Conservation (phyloP, 64 coral and sea anemone species). For the Porites australiensis region DNA sequence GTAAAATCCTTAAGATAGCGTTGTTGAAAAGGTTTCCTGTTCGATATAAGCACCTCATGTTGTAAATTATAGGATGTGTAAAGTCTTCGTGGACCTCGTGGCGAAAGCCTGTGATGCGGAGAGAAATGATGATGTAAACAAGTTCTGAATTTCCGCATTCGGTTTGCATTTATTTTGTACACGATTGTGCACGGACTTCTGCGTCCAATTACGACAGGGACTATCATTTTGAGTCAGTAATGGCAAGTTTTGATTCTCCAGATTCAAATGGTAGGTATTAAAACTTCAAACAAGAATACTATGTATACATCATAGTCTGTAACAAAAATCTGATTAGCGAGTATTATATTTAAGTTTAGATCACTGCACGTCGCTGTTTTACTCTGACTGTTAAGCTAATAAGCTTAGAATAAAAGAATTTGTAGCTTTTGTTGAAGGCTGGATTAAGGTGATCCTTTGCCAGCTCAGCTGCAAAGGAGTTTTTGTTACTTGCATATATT, state of each 20-base stretch:
- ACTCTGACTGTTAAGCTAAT: no score
- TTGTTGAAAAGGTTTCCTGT: neutral
- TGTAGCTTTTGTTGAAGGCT: no score
- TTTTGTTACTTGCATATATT: no score
- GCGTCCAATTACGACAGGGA: neutral
- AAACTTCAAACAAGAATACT: neutral
- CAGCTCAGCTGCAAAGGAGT: no score
- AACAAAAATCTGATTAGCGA: no score
- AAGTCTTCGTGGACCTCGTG: neutral
- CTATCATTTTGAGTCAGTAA: neutral
- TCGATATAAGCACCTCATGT: neutral
- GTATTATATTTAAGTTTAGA: no score
- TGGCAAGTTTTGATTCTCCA: conserved; percentile 36
- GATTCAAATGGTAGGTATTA: conserved; percentile 20
- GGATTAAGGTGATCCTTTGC: no score
- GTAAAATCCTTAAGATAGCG: neutral
- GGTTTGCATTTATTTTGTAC: neutral
- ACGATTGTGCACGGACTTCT: neutral
- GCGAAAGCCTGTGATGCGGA: neutral
- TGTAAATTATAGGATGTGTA: neutral
- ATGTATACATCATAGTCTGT: neutral
- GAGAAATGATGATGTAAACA: neutral
- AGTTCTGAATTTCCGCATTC: no score
- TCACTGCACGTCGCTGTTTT: no score
- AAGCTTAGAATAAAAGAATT: no score